Conservation (phyloP, 2,113 vertebrate genomes). For the Trogon surrucura region DNA sequence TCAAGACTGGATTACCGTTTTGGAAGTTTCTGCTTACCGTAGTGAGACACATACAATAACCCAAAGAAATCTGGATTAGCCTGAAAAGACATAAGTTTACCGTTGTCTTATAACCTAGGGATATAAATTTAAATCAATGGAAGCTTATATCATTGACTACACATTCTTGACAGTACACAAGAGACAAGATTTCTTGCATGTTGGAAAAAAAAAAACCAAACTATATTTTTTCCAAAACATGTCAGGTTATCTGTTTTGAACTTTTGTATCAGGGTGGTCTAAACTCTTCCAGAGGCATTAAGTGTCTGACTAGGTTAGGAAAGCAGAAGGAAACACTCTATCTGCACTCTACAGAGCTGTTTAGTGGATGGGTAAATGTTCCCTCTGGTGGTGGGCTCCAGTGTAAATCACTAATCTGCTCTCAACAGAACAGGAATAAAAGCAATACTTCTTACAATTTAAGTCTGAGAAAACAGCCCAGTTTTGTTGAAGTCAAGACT, state of each 20-base stretch:
- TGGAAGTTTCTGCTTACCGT: not conserved
- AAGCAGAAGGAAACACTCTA: not conserved
- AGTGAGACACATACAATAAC: not conserved
- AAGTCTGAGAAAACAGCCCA: not conserved
- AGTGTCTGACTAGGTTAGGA: not conserved
- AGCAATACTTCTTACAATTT: not conserved
- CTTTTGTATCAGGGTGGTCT: not conserved
- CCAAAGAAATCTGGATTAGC: not conserved
- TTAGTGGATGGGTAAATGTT: not conserved
- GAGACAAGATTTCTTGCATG: not conserved
- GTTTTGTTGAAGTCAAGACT: not conserved
- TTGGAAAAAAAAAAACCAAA: not conserved
- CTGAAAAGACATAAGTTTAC: not conserved
- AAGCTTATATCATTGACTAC: not conserved
- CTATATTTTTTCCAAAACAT: not conserved
- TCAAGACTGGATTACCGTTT: not conserved
- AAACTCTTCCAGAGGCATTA: not conserved
- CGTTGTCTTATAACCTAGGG: not conserved
- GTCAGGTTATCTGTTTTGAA: not conserved
- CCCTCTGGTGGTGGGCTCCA: not conserved
- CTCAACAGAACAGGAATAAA: not conserved
- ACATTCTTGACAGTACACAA: not conserved
- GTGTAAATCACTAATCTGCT: not conserved
- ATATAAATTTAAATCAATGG: not conserved
- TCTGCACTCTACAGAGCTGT: not conserved